Base-by-base conservation (phyloP, 2,888 invertebrate genomes). In the Syrphus vitripennis region DNA sequence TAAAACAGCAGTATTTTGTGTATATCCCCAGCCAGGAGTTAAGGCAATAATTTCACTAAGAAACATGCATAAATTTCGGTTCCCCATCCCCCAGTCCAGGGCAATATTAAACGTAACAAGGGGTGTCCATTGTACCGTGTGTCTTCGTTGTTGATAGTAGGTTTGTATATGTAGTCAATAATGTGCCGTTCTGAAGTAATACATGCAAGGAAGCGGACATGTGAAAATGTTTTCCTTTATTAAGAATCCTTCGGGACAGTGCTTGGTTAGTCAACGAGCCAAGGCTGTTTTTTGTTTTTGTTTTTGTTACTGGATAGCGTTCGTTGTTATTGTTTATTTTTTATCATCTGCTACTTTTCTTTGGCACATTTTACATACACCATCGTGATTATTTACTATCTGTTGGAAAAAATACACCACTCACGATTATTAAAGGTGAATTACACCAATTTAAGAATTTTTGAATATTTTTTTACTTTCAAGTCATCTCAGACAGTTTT, bases 301-400 rank as follows among this genome's bases (percentile, higher is more conserved):
- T 34, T 78, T n/a, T 42, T 79, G 31, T 63, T 80, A 40, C 76
- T 84, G 55, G n/a, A 80, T 76, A 59, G 63, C 57, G 40, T 77
- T 69, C 57, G 40, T 77, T 76, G 67, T 76, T 71, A 53, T 72
- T 74, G 74, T 59, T 50, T 50, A 26, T 26, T 26, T 50, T 50
- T 14, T 81, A 77, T 86, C 86, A 86, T 86, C 86, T 86, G 86
- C 16, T 78, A 45, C 86, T 77, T 86, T 74, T 77, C 77, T 86
- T 86, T 82, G n/a, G 74, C 77, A 86, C 37, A 86, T 82, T 86
- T 82, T 48, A 74, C 86, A 82, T 86, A 77, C 65, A 57, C 45
- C 42, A 57, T 16, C 6, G 10, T 21, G 10, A 34, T 34, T 34
- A 37, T 37, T 37, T n/a, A 16, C 12, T 45, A 45, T 65, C 40